A percentile compares a stretch with the other conserved stretches of the same genome.
Conservation (phyloP, 2,888 invertebrate genomes). For the Drosophila silvestris region DNA sequence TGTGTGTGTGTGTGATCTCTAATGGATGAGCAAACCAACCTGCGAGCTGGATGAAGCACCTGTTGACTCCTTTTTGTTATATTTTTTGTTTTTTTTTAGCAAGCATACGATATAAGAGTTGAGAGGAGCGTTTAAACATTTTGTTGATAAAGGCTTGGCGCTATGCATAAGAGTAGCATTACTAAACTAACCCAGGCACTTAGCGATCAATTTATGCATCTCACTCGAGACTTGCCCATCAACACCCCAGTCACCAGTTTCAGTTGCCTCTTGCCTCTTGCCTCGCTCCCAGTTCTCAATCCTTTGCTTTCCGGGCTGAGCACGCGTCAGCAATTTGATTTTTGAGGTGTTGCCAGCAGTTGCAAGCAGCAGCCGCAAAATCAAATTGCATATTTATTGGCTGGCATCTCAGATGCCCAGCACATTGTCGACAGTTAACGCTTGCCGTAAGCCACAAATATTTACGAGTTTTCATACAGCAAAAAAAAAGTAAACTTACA, state of each 20-base stretch:
- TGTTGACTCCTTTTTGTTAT: slow-evolving; percentile 68
- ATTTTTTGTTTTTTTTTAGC: slow-evolving; percentile 19
- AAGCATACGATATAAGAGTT: slow-evolving; percentile 40
- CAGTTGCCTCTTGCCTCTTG: background rate
- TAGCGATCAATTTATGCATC: slow-evolving; percentile 50
- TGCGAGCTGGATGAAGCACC: slow-evolving; percentile 79
- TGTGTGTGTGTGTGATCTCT: background rate
- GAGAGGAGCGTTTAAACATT: slow-evolving; percentile 29
- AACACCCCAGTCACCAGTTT: slow-evolving; percentile 10
- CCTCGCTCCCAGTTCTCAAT: background rate
- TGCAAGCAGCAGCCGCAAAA: slow-evolving; percentile 53
- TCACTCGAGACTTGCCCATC: slow-evolving; percentile 37
- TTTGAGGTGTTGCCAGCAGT: slow-evolving; percentile 56
- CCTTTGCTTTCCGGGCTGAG: slow-evolving; percentile 4
- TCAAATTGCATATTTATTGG: slow-evolving; percentile 79
- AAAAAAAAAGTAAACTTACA: background rate
- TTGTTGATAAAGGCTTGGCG: slow-evolving; percentile 18
- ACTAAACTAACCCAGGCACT: slow-evolving; percentile 35
- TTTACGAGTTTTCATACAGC: background rate
- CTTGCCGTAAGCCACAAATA: slow-evolving; percentile 11
- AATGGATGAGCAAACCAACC: slow-evolving; percentile 62
- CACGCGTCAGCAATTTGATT: slow-evolving; percentile 53
- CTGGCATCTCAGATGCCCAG: slow-evolving; percentile 37
- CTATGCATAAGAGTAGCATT: slow-evolving; percentile 6
- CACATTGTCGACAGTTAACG: slow-evolving; percentile 9